Evolutionary conservation across 2,888 invertebrate species (phyloP), one percentile per base, ranked within the genome.

Genomic region (Petrolisthes manimaculis): DNA sequence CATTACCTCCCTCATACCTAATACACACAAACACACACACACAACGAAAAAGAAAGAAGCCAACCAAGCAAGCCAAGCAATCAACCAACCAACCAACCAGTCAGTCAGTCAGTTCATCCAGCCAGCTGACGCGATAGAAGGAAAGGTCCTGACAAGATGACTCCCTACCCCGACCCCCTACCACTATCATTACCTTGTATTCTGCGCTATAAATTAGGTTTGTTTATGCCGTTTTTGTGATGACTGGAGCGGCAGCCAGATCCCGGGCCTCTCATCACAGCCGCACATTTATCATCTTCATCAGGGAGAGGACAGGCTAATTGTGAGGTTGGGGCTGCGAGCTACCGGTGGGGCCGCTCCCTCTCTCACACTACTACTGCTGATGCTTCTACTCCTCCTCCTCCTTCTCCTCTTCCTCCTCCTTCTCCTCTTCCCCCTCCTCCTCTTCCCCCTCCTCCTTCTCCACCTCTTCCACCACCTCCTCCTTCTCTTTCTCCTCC

Each of bases 211-310:
- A 84, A 84, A 78, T 84, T 78, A 84, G 84, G 78, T 84, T 84
- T 84, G 84, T 84, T 84, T 84, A 84, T 78, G 77, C 84, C 56
- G 78, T 84, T 84, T 78, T 84, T 84, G 78, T 78, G 78, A 84
- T 78, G 84, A 78, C 78, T 78, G 51, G 37, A 53, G 75, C 84
- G 77, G 51, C 51, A 53, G 61, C 84, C 37, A 84, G 67, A 53
- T 78, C 84, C 67, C 67, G 18, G 37, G 84, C 55, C 84, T 78
- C 84, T 84, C 84, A 84, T 84, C 84, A 78, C 78, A 37, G 61
- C 37, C 24, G 78, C 81, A 21, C 81, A 74, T 86, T 81, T 74
- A 86, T 86, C 86, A 81, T 86, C 81, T 86, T 86, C 86, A 86
- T 81, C 86, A 81, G 81, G 12, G 86, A 55, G 86, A 81, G 74